Evolutionary conservation across 2,113 vertebrate species (phyloP), one percentile per base, ranked within the genome.

Genomic region (Dryoscopus gambensis): DNA sequence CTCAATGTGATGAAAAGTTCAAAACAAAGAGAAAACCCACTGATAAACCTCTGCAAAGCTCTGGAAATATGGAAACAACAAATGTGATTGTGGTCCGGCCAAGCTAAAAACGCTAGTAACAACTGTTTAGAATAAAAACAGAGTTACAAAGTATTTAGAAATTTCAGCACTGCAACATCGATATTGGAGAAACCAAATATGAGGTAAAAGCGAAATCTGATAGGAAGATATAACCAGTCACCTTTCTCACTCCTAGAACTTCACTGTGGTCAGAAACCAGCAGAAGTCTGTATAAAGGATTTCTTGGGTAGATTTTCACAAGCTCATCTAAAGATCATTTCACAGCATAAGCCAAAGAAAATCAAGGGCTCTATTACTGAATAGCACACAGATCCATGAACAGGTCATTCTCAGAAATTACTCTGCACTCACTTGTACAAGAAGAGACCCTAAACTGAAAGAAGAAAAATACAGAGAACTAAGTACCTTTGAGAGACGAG

Each of bases 401-500:
- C 17, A 81, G 13, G 33, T 69, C 77, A 46, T 31, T 65, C 80
- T 68, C 63, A 94, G 94, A 92, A 80, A 60, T 64, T 11, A 39
- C 22, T 67, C 60, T 76, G 50, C 44, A 37, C 24, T 77, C 47
- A 95, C 33, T 87, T 78, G 39, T 76, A 13, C 24, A 64, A 56
- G 83, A 75, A 69, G 22, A 93, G 47, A 37, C 9, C 60, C 39
- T 25, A 65, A 60, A 39, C 11, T 19, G 28, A 80, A 70, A 76
- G 22, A 63, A 65, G 12, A 27, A 56, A 82, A 67, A 1, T 5
- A 59, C 12, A 77, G 30, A 81, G 67, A 77, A 57, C 33, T n/a
- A 77, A 84, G 40, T 97, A 99, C 99, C 98, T 99, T 99, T 83
- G 98, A 82, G 2, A 99, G 98, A 53, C 99, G 99, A 87, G 99